Conservation (phyloP, 2,797 vertebrate genomes). For the Ctenopoma kingsleyae region DNA sequence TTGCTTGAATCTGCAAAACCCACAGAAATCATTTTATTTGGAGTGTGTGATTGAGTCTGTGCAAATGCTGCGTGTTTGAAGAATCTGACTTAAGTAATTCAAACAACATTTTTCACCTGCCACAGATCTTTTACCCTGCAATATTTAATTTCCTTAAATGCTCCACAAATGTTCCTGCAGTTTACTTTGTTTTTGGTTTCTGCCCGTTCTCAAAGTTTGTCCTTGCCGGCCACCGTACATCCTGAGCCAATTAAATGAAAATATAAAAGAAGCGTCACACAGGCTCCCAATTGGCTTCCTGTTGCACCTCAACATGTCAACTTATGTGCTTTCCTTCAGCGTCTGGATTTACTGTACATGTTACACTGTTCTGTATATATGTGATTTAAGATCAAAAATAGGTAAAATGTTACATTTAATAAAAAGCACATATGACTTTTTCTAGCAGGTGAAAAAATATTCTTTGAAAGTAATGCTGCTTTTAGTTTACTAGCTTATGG, state of each 20-base stretch:
- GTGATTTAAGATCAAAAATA: neutral
- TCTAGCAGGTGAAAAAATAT: neutral
- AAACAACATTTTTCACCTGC: neutral
- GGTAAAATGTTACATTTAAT: neutral
- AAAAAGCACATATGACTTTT: neutral
- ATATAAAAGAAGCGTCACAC: constrained; percentile 44
- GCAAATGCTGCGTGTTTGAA: neutral
- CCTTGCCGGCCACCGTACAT: constrained; percentile 30
- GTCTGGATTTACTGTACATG: neutral
- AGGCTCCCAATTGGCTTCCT: constrained; percentile 37
- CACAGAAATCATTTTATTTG: neutral
- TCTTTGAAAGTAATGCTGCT: neutral
- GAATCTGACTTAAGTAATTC: neutral
- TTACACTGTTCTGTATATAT: neutral
- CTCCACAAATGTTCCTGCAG: neutral
- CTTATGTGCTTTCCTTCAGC: too few relatives aligned
- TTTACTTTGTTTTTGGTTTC: neutral
- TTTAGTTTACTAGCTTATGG: neutral
- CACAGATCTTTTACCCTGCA: neutral
- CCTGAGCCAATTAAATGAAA: constrained; percentile 48
- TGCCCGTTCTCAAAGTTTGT: constrained; percentile 16
- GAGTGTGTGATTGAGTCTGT: neutral
- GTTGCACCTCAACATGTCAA: neutral
- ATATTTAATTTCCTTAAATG: neutral
- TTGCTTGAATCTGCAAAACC: constrained; percentile 5